A percentile compares a stretch with the other conserved stretches of the same genome.
These are phyloP conservation scores for Bubalus kerabau DNA, from an alignment of 2,113 vertebrate species.

Conservation along the genomic window DNA sequence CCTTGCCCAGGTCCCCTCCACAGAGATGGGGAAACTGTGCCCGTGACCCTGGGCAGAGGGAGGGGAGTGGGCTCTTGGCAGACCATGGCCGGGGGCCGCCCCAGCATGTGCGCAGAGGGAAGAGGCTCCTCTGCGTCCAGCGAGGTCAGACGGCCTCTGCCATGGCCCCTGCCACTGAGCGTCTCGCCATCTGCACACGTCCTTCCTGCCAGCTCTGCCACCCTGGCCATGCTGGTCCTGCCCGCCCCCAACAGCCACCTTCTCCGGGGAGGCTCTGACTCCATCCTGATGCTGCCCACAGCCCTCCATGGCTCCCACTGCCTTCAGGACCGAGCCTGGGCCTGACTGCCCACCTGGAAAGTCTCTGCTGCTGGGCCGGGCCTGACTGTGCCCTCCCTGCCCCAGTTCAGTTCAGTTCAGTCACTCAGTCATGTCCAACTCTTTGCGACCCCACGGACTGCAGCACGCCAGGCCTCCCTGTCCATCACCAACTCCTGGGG, in stretches of 20 bases:
- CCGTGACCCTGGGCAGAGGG: rapidly evolving
- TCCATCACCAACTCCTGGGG: background rate
- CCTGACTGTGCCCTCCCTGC: background rate
- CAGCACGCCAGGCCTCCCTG: background rate
- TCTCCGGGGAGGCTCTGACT: rapidly evolving
- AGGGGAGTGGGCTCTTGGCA: rapidly evolving
- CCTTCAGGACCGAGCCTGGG: rapidly evolving
- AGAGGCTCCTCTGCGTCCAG: background rate
- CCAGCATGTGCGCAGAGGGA: background rate
- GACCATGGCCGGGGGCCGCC: rapidly evolving
- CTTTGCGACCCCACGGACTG: background rate
- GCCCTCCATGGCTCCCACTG: background rate
- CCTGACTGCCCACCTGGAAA: background rate
- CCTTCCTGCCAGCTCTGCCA: background rate
- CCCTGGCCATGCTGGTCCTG: background rate
- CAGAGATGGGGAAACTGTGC: background rate
- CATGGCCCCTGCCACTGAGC: rapidly evolving
- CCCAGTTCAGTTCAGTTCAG: background rate
- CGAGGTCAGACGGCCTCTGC: background rate
- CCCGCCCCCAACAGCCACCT: background rate
- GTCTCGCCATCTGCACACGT: background rate
- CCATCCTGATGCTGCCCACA: background rate
- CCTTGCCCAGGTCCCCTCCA: background rate
- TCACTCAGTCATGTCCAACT: rapidly evolving
- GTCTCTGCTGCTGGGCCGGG: background rate